Conservation (phyloP, 2,888 invertebrate species). For the Girardia tigrina region DNA sequence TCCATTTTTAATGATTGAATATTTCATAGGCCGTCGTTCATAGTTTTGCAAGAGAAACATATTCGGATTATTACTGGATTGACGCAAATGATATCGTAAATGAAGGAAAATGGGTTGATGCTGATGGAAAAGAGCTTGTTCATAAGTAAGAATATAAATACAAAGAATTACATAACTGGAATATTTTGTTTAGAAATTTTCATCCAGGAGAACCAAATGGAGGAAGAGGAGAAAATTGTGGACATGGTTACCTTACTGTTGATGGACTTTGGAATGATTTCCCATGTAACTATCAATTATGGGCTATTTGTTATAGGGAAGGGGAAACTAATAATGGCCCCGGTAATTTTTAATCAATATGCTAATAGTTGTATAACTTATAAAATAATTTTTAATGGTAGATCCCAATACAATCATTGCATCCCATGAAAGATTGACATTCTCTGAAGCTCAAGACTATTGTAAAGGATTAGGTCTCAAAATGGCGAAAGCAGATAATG, state of each 20-base stretch:
- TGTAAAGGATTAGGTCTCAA: neutral
- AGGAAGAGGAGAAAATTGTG: neutral
- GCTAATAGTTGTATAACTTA: too few relatives aligned
- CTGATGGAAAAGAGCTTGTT: neutral
- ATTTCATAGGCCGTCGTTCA: neutral
- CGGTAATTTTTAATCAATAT: too few relatives aligned
- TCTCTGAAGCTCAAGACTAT: neutral
- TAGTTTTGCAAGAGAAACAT: constrained; percentile 14
- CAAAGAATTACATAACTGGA: neutral
- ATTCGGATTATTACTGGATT: neutral
- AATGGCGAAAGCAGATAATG: neutral
- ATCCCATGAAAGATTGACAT: neutral
- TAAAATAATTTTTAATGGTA: neutral
- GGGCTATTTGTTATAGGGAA: neutral
- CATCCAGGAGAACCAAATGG: constrained; percentile 14
- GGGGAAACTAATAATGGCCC: too few relatives aligned
- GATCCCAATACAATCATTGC: neutral
- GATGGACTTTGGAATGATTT: neutral
- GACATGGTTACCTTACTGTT: neutral
- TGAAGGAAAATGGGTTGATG: neutral
- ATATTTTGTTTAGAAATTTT: neutral
- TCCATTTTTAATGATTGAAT: neutral
- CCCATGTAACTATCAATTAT: neutral
- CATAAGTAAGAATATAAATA: neutral
- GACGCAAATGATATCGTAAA: constrained; percentile 8